phyloP scores from a whole-genome alignment of 2,888 invertebrate genomes.

The Timema cristinae region DNA sequence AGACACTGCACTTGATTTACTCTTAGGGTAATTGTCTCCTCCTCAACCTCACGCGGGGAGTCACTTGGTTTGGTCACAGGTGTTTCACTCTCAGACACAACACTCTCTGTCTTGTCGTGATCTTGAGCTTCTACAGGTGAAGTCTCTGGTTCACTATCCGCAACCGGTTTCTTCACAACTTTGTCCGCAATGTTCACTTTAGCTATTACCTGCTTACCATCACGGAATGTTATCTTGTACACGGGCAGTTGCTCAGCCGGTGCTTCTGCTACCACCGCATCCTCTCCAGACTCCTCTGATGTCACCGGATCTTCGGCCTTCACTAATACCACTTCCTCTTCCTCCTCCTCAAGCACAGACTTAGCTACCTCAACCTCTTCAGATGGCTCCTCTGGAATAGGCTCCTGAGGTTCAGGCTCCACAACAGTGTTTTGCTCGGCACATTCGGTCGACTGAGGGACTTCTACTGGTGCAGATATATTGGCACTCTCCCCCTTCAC shows the following conservation, averaged over 20 bases:
- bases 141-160: neutral
- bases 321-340: constrained; percentile 13
- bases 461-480: neutral
- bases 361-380: constrained; percentile 5
- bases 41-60: no score
- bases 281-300: constrained; percentile 24
- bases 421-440: constrained; percentile 1
- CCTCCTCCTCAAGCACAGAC: neutral
- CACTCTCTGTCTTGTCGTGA: no score
- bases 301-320: constrained; percentile 25
- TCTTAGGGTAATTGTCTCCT: no score
- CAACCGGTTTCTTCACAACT: constrained; percentile 8
- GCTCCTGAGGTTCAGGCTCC: neutral
- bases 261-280: constrained; percentile 23
- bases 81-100: no score
- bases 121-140: no score
- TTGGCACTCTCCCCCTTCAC: constrained; percentile 65
- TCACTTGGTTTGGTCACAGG: no score
- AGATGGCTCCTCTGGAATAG: neutral
- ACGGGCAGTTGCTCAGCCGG: constrained; percentile 39
- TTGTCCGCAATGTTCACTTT: constrained; percentile 47
- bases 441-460: neutral
- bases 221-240: constrained; percentile 66
- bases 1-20: no score
- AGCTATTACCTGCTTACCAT: constrained; percentile 66